Evolutionary conservation across 1,140 invertebrate genomes (phyloP), one percentile per base, ranked within the genome.

Genomic region (Bombus consobrinus): DNA sequence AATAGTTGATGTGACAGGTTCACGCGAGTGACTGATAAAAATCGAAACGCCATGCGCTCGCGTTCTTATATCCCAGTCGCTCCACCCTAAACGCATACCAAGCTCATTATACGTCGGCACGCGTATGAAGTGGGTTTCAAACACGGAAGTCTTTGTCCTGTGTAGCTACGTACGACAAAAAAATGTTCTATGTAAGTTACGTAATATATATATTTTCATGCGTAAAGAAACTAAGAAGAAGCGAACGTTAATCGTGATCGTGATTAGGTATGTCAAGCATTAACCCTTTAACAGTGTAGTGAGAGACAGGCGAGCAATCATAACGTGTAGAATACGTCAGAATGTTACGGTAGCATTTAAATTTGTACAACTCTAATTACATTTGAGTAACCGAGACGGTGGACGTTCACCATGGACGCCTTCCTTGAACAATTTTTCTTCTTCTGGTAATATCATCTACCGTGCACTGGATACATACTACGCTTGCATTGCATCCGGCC

Each of bases 1-100:
- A 77, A 25, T 34, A 77, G 41, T 43, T 28, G 62, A 69, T 62
- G 34, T 37, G 81, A 47, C 81, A 83, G 43, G 81, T 39, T 76
- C 74, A 69, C 64, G 25, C n/a, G 43, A 69, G 43, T 12, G n/a
- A 53, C 15, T 43, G 34, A 69, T 6, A 69, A 77, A 77, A 83
- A 83, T 77, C 5, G n/a, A 57, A 83, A 77, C 41, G 62, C 62
- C 39, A 66, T 57, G 34, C 43, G 39, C 18, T 43, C 62, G n/a
- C 34, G 41, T 82, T 47, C 34, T 75, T 32, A 18, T 47, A 82
- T 25, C 6, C 18, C 74, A 10, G 18, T 62, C 25, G 74, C 81
- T 83, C 81, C 81, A 69, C 81, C 81, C 74, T 83, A 43, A 77
- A 83, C 74, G 74, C 81, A 78, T 83, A 69, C 81, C 81, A 34